Conservation (phyloP, 1,140 invertebrate species). For the Coelopa frigida region DNA sequence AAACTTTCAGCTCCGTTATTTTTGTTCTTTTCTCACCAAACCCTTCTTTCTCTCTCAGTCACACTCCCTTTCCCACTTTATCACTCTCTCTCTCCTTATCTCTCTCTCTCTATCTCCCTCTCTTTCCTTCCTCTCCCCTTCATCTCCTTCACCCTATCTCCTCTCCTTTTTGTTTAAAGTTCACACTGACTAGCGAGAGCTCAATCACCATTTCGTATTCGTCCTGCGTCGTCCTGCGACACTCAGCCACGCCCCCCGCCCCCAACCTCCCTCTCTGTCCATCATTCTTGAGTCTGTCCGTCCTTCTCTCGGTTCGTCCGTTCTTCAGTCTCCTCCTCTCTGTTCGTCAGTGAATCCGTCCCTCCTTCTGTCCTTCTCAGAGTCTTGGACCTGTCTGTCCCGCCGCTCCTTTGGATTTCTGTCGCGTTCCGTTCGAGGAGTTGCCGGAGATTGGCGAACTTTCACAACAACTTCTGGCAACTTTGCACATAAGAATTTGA, state of each 20-base stretch:
- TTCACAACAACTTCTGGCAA: too few species aligned
- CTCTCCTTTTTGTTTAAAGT: neutral
- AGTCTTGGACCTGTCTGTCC: neutral
- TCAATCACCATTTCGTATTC: neutral
- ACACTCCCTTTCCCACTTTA: neutral
- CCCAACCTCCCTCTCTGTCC: neutral
- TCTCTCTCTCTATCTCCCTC: neutral
- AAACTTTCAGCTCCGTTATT: neutral
- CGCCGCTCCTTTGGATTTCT: neutral
- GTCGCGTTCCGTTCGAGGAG: neutral
- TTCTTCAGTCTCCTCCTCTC: neutral
- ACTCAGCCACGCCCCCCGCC: slow-evolving; percentile 6
- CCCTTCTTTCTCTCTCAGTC: neutral
- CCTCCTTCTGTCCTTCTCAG: neutral
- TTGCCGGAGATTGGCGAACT: too few species aligned
- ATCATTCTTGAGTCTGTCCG: neutral
- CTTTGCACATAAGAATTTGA: slow-evolving; percentile 23
- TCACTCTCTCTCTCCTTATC: neutral
- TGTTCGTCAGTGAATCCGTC: neutral
- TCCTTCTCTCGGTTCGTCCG: neutral
- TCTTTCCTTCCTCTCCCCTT: neutral
- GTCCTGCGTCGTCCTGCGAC: slow-evolving; percentile 4
- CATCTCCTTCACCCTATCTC: neutral
- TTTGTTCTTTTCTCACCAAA: neutral
- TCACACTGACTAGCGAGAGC: neutral